Evolutionary conservation across 2,888 invertebrate species (phyloP), one percentile per base, ranked within the genome.

Genomic region (Eledona agricola): DNA sequence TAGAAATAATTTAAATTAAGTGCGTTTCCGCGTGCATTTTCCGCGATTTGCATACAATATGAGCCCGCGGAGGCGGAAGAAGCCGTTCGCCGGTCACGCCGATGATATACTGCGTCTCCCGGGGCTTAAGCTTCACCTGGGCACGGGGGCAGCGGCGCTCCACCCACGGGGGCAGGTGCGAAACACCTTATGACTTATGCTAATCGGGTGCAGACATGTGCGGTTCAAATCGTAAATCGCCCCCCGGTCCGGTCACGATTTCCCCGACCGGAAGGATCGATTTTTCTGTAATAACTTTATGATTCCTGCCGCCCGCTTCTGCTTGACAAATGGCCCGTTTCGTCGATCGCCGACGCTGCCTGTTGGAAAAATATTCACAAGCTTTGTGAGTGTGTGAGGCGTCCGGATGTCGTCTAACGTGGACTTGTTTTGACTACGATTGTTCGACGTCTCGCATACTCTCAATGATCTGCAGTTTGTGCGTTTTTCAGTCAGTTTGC

Each of bases 241-340:
- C 56, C 45, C 32, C 23, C 38, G 35, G 11, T 6, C 9, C 28
- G 26, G 9, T 42, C 11, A 37, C 37, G 26, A 47, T 20, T 28
- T 28, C 47, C 25, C 13, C 26, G 13, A 25, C 49, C 42, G 11
- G 29, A 10, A 23, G 19, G 40, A 60, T 61, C 64, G 59, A 63
- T 66, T 64, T 59, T 62, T n/a, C n/a, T 66, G 67, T 73, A 72
- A 74, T 74, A 73, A 71, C 70, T 74, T 72, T 73, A 72, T 74
- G 73, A 73, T 72, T 67, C 66, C 63, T 61, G 58, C 58, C 56
- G 60, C 57, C 60, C 63, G n/a, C n/a, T n/a, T n/a, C n/a, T n/a
- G n/a, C 67, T 66, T 71, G 69, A 72, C 67, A 72, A 72, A 73
- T 72, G 68, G 70, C 49, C 62, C 64, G 64, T 69, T 67, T 68